Evolutionary conservation across 2,797 vertebrate genomes (phyloP), one percentile per base, ranked within the genome.

Genomic region (Eulemur coronatus): DNA sequence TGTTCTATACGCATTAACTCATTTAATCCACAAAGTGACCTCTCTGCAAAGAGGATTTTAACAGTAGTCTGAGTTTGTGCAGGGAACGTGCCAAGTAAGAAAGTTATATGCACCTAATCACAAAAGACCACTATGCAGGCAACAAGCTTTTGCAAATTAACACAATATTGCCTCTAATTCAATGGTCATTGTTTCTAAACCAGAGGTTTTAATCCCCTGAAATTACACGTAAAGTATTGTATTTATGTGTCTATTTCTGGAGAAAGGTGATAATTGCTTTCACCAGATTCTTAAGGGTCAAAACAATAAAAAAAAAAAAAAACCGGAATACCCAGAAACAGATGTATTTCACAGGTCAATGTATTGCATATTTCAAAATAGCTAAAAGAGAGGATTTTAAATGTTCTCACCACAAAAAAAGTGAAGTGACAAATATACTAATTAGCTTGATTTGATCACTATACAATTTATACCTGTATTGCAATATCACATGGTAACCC

Each of bases 271-370:
- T 7, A 28, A 7, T 20, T 57, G n/a, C 26, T 5, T 8, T 80
- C 65, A 65, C 18, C 26, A 28, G 38, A 65, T 86, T 30, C 48
- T 75, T 14, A 41, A 46, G 10, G 5, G 17, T 79, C 43, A 24
- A 35, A 48, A 43, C 24, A 61, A 61, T 28, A 33, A 7, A 8
- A 63, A 90, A 69, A 15, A 43, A 94, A 94, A 57, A 28, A 70
- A 26, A 22, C 38, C n/a, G 30, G 70, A 59, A 12, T 59, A 99
- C 99, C 98, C 99, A 97, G 90, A 99, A 98, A 26, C 57, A 87
- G 73, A 65, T 65, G 96, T 99, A 96, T 86, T 78, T 98, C 50
- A 98, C 96, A 94, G 98, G n/a, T 99, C 93, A 12, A 99, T 5
- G 2, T 46, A 46, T 46, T 30, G 28, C 28, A 30, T 18, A 33